Evolutionary conservation across 2,113 vertebrate species (phyloP).

Genomic region (Chitala chitala): DNA sequence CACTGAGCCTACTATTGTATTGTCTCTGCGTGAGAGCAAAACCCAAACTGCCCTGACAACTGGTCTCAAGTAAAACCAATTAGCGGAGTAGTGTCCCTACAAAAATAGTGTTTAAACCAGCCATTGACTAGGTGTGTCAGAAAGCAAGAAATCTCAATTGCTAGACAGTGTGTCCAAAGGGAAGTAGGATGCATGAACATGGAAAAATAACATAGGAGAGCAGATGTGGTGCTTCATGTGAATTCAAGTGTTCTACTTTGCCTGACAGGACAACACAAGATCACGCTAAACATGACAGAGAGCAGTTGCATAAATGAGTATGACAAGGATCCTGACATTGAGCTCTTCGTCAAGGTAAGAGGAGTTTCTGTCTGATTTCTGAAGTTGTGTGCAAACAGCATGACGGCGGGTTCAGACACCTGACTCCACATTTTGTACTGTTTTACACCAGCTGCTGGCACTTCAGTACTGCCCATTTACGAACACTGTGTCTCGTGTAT

Average conservation of each 20-base stretch:
- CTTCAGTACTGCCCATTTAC: too few relatives aligned
- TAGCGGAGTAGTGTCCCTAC: not conserved
- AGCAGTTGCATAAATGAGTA: conserved; percentile 67
- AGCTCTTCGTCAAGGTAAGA: conserved; percentile 98
- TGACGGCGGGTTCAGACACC: not conserved
- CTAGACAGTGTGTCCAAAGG: not conserved
- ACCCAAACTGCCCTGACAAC: conserved; percentile 4
- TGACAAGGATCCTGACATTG: conserved; percentile 88
- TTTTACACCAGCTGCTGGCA: too few relatives aligned
- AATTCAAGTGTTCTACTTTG: not conserved
- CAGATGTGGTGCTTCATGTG: not conserved
- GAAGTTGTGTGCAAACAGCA: not conserved
- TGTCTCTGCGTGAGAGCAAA: not conserved
- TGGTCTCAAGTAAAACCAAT: not conserved
- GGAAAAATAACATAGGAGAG: not conserved
- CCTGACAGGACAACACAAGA: not conserved
- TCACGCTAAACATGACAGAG: conserved; percentile 49
- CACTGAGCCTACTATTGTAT: not conserved
- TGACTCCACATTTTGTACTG: not conserved
- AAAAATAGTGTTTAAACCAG: not conserved
- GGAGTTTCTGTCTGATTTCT: not conserved
- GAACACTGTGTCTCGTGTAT: too few relatives aligned
- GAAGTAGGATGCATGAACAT: not conserved
- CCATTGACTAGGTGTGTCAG: not conserved
- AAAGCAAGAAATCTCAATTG: not conserved